Evolutionary conservation across 2,888 invertebrate genomes (phyloP), one percentile per base, ranked within the genome.

Genomic region (Lottia gigantea): DNA sequence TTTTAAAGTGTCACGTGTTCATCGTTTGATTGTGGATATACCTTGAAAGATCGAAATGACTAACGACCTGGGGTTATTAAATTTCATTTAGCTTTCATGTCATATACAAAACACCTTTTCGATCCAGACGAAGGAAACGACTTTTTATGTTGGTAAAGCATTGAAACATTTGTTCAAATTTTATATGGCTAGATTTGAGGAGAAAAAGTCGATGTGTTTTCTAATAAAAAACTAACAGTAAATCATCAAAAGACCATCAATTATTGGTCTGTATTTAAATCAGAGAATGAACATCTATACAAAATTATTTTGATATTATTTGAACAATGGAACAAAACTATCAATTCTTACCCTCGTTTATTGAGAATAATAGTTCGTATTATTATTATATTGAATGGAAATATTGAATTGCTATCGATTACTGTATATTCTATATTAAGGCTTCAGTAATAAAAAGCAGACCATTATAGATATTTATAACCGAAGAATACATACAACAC

Each of bases 21-120:
- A 40, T 8, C 40, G 7, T 6, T 1, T 40, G 40, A 40, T 40
- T 40, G 40, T 40, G 40, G 7, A 40, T 40, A 40, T 40, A 6
- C 40, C 55, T 14, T 55, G 55, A 19, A 55, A 19, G 23, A 55
- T 55, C 19, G 19, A 55, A 19, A 12, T 3, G 55, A 55, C 55
- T 55, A 55, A 55, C 55, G 55, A 55, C 40, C 40, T 40, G 55
- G 19, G 55, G 55, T 55, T 55, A 55, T 55, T 55, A 55, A 55
- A 55, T 55, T 55, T 55, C 55, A 19, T 55, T 55, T 55, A 55
- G 55, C 55, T 55, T 55, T 55, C 55, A 55, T 23, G 19, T 19
- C 19, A 23, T 55, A 23, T 23, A 55, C 23, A 19, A 55, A 55
- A 55, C 55, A 23, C 55, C 19, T 23, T 55, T 55, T 23, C 19